Evolutionary conservation across 2,797 vertebrate genomes (phyloP).

Genomic region (Mastacembelus armatus): DNA sequence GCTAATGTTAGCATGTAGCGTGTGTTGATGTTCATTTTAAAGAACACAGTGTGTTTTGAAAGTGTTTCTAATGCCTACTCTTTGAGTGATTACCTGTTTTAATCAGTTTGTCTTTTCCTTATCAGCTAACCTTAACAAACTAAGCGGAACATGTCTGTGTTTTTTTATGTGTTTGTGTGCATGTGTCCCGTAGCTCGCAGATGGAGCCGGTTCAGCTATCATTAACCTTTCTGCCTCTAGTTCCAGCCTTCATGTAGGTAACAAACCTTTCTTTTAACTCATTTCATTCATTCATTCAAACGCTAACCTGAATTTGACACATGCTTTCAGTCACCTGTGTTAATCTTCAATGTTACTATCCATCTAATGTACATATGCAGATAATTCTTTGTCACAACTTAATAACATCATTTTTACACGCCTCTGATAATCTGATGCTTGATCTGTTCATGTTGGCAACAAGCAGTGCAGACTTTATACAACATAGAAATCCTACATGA

Average conservation of each 20-base stretch:
- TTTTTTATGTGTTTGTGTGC: slow-evolving; percentile 10
- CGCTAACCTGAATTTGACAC: not conserved
- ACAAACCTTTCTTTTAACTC: slow-evolving; percentile 51
- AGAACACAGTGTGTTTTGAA: not conserved
- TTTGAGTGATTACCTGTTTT: not conserved
- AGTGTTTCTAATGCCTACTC: not conserved
- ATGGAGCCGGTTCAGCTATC: slow-evolving; percentile 81
- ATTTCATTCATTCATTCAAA: slow-evolving; percentile 15
- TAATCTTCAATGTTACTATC: not conserved
- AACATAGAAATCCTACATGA: no score
- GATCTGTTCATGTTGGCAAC: slow-evolving; percentile 60
- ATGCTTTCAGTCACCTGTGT: not conserved
- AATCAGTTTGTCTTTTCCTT: not conserved
- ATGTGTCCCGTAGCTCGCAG: slow-evolving; percentile 72
- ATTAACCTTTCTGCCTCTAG: slow-evolving; percentile 85
- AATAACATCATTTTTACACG: not conserved
- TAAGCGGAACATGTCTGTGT: slow-evolving; percentile 54
- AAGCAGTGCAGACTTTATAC: not conserved
- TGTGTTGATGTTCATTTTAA: not conserved
- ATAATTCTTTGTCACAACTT: not conserved
- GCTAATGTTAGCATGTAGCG: not conserved
- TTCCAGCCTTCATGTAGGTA: slow-evolving; percentile 86
- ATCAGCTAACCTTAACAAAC: slow-evolving; percentile 41
- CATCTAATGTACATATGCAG: not conserved
- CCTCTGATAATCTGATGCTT: not conserved